Evolutionary conservation across 2,113 vertebrate species (phyloP), one percentile per base, ranked within the genome.

Genomic region (Psettodes erumei): DNA sequence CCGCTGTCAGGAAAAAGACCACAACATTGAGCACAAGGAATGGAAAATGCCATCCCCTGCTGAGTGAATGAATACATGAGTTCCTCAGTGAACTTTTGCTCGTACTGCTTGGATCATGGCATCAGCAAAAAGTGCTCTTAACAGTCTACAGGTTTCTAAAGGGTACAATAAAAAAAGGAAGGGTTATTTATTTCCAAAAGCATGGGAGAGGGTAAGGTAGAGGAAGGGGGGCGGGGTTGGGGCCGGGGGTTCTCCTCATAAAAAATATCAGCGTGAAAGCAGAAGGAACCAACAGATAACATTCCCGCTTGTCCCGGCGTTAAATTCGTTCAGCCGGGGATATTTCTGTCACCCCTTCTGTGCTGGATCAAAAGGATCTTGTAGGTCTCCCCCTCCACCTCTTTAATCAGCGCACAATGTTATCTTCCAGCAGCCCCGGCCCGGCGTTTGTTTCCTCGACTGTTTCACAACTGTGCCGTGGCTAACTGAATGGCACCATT

Each of bases 1-100:
- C 30, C 33, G 77, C 86, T 86, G 90, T 78, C 79, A 89, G 77
- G n/a, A 65, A 76, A 83, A 75, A 79, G 70, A 82, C 55, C 85
- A 81, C 76, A 79, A 78, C 81, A 78, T 42, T 58, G 81, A 84
- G 61, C 76, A 55, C 77, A 83, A 84, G 79, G 86, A 86, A 89
- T 86, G 79, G 86, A 86, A 82, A 91, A 85, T 67, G 77, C 84
- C 86, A 65, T 79, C 79, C 48, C 86, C 85, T 81, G 82, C 88
- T 56, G 86, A 72, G 86, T 75, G 85, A 88, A 78, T 75, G 85
- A 91, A 90, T 81, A 72, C 89, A 60, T 3, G 62, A 78, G 78
- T 62, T 78, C 67, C 65, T 70, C 40, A 51, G 65, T 75, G 72
- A 83, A 87, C 76, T 70, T 77, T 63, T 45, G 81, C 56, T 75